A percentile compares a stretch with the other conserved stretches of the same genome.
Evolutionary conservation across 2,797 vertebrate species (phyloP).

Genomic region (Pangasius krempfi): DNA sequence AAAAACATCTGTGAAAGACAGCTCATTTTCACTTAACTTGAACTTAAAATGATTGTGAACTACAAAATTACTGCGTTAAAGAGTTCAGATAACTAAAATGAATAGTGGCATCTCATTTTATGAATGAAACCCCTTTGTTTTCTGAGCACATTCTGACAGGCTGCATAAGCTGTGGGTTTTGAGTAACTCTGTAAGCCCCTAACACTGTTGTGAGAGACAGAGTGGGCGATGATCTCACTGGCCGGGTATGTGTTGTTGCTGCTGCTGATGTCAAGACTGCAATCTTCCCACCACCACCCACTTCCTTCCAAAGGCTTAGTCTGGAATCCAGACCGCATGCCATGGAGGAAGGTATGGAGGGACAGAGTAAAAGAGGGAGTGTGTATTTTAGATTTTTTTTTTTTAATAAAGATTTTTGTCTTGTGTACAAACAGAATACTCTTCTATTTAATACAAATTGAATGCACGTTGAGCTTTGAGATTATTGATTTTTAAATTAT

Average conservation of each 20-base stretch:
- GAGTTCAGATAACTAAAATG: not conserved
- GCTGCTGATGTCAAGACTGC: slow-evolving; percentile 22
- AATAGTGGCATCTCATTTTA: not conserved
- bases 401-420: not conserved
- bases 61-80: not conserved
- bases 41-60: not conserved
- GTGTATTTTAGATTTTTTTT: slow-evolving; percentile 11
- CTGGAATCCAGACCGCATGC: slow-evolving; percentile 34
- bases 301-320: not conserved
- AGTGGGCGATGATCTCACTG: slow-evolving; percentile 51
- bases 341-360: not conserved
- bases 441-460: not conserved
- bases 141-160: not conserved
- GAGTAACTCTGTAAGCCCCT: slow-evolving; percentile 19
- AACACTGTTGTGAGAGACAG: slow-evolving; percentile 30
- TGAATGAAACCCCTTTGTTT: slow-evolving; percentile 33
- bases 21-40: not conserved
- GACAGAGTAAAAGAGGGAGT: not conserved
- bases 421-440: not conserved
- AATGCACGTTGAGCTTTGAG: not conserved
- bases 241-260: slow-evolving; percentile 48
- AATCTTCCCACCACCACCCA: slow-evolving; percentile 18
- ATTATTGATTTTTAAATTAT: not conserved
- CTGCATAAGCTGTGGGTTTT: not conserved
- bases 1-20: slow-evolving; percentile 37